Conservation (phyloP, 2,888 invertebrate genomes). For the Autographa gamma region DNA sequence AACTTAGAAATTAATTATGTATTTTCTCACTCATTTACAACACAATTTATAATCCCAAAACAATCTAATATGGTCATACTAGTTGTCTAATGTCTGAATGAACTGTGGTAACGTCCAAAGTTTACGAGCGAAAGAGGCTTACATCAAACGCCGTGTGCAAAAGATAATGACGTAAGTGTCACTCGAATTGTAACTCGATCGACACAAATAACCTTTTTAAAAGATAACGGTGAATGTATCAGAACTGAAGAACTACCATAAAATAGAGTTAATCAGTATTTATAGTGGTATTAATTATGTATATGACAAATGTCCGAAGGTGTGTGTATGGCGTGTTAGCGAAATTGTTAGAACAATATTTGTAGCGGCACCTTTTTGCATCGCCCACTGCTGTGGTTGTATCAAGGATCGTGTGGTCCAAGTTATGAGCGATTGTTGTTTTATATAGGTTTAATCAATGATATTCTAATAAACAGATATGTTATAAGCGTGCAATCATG, state of each 20-base stretch:
- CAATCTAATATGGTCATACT: conserved; percentile 38
- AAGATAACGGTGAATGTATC: conserved; percentile 51
- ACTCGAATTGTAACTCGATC: conserved; percentile 33
- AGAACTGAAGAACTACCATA: conserved; percentile 31
- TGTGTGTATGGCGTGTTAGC: conserved; percentile 57
- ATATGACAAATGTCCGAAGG: conserved; percentile 58
- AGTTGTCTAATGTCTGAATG: conserved; percentile 49
- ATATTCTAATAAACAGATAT: no score
- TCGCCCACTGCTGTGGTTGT: conserved; percentile 65
- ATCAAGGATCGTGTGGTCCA: conserved; percentile 56
- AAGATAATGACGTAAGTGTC: conserved; percentile 54
- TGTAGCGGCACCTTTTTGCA: conserved; percentile 67
- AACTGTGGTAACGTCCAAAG: conserved; percentile 38
- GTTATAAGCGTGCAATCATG: no score
- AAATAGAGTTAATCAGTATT: conserved; percentile 52
- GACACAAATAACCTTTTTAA: conserved; percentile 56
- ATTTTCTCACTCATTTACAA: conserved; percentile 16
- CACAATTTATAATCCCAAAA: conserved; percentile 35
- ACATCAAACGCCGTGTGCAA: conserved; percentile 57
- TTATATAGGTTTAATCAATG: not conserved
- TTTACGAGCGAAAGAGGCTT: conserved; percentile 55
- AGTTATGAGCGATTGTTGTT: conserved; percentile 20
- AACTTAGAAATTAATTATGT: conserved; percentile 24
- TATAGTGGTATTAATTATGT: conserved; percentile 54
- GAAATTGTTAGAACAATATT: conserved; percentile 71